Percentiles rank a stretch among this genome's conserved stretches.
Evolutionary conservation across 2,113 vertebrate species (phyloP).

Genomic region (Connochaetes taurinus): DNA sequence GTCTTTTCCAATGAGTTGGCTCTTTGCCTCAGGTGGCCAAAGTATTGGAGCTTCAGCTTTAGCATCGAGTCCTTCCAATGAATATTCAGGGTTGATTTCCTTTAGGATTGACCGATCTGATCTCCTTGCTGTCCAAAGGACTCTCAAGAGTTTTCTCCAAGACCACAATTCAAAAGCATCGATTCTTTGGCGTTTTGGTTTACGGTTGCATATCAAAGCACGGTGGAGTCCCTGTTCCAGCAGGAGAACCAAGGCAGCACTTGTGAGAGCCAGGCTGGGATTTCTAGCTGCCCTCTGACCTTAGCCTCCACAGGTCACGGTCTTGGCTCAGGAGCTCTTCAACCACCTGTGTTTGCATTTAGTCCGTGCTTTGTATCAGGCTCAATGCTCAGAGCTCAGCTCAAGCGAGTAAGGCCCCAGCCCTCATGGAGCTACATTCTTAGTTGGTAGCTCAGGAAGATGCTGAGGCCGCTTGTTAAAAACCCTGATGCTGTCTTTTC

Average conservation of each 20-base stretch:
- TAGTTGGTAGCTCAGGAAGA: neutral
- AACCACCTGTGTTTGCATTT: neutral
- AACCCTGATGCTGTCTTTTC: neutral
- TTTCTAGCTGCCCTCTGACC: neutral
- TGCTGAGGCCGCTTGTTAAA: rapidly evolving
- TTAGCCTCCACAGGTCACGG: neutral
- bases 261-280: neutral
- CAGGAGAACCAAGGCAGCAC: neutral
- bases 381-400: neutral
- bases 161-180: neutral
- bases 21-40: neutral
- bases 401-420: neutral
- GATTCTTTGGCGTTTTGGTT: neutral
- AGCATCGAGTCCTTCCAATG: neutral
- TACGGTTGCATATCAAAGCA: neutral
- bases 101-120: neutral
- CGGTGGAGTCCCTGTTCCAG: neutral
- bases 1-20: neutral
- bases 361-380: neutral
- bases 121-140: neutral
- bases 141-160: neutral
- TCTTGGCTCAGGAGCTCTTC: neutral
- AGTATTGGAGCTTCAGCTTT: neutral
- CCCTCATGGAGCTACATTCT: rapidly evolving
- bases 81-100: neutral